These are phyloP conservation scores for Gallinago stenura DNA, from an alignment of 2,797 vertebrate genomes.

Conservation along the genomic window DNA sequence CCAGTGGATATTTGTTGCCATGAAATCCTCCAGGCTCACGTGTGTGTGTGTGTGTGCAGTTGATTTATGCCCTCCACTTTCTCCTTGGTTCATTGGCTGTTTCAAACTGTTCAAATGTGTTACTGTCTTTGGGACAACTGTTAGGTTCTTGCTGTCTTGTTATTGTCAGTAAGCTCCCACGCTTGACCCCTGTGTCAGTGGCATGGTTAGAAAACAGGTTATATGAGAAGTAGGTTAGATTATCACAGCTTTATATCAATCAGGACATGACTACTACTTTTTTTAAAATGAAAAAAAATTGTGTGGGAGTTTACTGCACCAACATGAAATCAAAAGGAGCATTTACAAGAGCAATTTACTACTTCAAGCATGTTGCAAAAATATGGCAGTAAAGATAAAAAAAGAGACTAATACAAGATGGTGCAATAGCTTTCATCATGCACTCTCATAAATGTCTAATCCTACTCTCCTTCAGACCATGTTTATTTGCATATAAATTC, in stretches of 20 bases:
- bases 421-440: constrained; percentile 78
- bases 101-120: not conserved
- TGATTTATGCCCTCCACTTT: not conserved
- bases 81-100: not conserved
- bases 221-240: not conserved
- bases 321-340: constrained; percentile 40
- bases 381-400: constrained; percentile 76
- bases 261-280: not conserved
- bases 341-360: constrained; percentile 75
- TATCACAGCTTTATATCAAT: not conserved
- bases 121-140: not conserved
- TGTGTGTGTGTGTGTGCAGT: not conserved
- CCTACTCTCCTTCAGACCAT: constrained; percentile 43
- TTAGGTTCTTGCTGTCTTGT: not conserved
- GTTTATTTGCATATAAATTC: constrained; percentile 76
- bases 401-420: constrained; percentile 69
- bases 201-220: not conserved
- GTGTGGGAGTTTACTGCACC: constrained; percentile 5
- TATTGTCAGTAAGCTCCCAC: not conserved
- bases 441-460: constrained; percentile 74
- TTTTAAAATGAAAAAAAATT: not conserved
- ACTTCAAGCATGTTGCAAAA: constrained; percentile 74
- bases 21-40: not conserved
- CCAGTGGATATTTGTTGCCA: not conserved
- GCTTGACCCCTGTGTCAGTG: not conserved